Base-by-base conservation (phyloP, 2,113 vertebrate genomes). In the Sebastes fasciatus region DNA sequence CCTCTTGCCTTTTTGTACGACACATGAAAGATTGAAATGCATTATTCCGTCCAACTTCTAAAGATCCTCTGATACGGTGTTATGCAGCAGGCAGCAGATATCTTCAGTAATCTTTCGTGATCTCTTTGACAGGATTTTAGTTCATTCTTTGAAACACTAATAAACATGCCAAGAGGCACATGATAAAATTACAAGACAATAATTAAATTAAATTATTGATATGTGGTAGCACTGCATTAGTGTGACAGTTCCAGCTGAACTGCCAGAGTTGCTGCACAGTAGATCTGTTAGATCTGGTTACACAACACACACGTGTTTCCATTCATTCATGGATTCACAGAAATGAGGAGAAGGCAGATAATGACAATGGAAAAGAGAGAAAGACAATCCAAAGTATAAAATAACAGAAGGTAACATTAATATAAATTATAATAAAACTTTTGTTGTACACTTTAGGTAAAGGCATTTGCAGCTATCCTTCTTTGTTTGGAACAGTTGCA, bases 171-270 rank as follows among this genome's bases (percentile, higher is more conserved):
- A 34, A 58, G n/a, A 68, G 70, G 23, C 49, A 76, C 80, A 26
- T 84, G 65, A 86, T 72, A 55, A 68, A 77, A 69, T 58, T 60
- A 76, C 16, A 58, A 48, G n/a, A 67, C 16, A 48, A 26, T 66
- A 76, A 74, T 69, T 71, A 0, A 57, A 46, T 68, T 19, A 13
- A 80, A 79, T 80, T 17, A 78, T n/a, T 58, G 49, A 82, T 51
- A 77, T 68, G 60, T 46, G 51, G 71, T 9, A 48, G 13, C 17
- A 8, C 58, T 65, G 48, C 66, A 68, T 79, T 60, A 73, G 21
- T 58, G 17, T 10, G 19, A 61, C 34, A 34, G 34, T 34, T 34
- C 34, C 34, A 34, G 3, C 34, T 34, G 34, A 34, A 34, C 34
- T 34, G 34, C 19, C 19, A 58, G 34, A 34, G 34, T 51, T 64